Conservation (phyloP, 2,113 vertebrate species). For the Gnathonemus echidnorhynchus region DNA sequence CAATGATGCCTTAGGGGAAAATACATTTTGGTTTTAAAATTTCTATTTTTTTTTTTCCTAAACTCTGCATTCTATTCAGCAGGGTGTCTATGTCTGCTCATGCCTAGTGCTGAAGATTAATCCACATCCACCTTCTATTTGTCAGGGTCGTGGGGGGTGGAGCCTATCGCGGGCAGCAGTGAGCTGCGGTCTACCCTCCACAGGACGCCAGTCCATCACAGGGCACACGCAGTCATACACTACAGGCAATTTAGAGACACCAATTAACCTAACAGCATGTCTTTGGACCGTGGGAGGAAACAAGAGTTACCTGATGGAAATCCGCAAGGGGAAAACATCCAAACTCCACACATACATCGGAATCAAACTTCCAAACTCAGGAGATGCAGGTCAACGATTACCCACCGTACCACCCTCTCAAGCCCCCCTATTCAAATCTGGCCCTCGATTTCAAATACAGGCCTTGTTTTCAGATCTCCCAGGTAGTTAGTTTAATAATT, state of each 20-base stretch:
- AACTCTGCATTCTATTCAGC: not conserved
- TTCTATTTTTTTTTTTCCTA: not conserved
- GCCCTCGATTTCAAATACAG: no score
- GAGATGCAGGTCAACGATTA: not conserved
- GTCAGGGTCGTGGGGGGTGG: not conserved
- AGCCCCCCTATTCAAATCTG: no score
- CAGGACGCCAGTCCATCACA: not conserved
- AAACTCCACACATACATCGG: not conserved
- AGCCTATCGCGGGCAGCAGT: not conserved
- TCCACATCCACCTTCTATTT: not conserved
- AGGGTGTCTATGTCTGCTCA: not conserved
- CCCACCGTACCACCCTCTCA: not conserved
- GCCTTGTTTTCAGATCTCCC: no score
- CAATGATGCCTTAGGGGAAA: slow-evolving; percentile 25
- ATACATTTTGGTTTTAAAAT: not conserved
- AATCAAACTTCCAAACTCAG: not conserved
- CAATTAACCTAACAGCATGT: not conserved
- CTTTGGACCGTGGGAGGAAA: not conserved
- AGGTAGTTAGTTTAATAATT: no score
- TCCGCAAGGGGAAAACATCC: not conserved
- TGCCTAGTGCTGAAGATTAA: not conserved
- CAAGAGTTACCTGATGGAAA: not conserved
- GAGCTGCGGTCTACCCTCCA: not conserved
- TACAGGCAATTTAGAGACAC: not conserved
- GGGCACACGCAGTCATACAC: not conserved